These are phyloP conservation scores for Rattus norvegicus DNA, from an alignment of 2,113 vertebrate species.

Conservation along the genomic window GRCr8 NC_086022.1:97084001-97084500, in stretches of 20 bases:
- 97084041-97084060: background rate
- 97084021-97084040: background rate
- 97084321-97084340: background rate
- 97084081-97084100: background rate
- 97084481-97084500: background rate
- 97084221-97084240: constrained; percentile 11
- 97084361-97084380: background rate
- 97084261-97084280: background rate
- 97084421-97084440: background rate
- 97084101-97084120: background rate
- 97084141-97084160: background rate
- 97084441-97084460: background rate
- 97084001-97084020: background rate
- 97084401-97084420: background rate
- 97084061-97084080: background rate
- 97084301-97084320: background rate
- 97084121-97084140: background rate
- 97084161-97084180: background rate
- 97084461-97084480: background rate
- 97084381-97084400: background rate
- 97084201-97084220: background rate
- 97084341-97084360: background rate
- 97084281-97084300: background rate
- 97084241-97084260: background rate
- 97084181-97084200: background rate